Percentiles rank a stretch among this genome's conserved stretches.
phyloP scores from a whole-genome alignment of 2,113 vertebrate species.

The Aptenodytes forsteri region DNA sequence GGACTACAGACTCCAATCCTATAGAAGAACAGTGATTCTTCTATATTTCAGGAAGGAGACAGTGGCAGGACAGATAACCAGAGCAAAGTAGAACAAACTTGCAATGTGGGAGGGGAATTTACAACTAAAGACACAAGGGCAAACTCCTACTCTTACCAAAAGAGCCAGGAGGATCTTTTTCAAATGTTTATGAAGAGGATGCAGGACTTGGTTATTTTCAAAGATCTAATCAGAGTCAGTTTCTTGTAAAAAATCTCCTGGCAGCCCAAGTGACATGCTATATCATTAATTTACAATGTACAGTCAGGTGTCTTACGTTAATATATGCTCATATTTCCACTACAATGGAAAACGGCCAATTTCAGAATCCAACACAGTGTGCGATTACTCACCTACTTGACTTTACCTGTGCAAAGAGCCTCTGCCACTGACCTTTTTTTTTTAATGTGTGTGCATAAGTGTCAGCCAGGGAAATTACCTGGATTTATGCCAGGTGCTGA shows the following conservation, averaged over 20 bases:
- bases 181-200: neutral
- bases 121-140: neutral
- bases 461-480: constrained; percentile 16
- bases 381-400: neutral
- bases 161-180: neutral
- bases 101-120: constrained; percentile 31
- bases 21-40: neutral
- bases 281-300: neutral
- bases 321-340: neutral
- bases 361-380: neutral
- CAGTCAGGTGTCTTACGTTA: neutral
- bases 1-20: neutral
- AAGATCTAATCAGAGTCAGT: neutral
- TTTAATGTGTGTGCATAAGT: neutral
- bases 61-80: neutral
- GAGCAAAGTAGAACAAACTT: neutral
- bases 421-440: neutral
- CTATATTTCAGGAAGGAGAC: neutral
- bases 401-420: neutral
- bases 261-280: neutral
- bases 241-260: neutral
- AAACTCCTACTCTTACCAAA: constrained; percentile 48
- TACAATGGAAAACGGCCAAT: neutral
- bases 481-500: constrained; percentile 3
- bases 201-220: neutral